Percentiles rank a stretch among this genome's conserved stretches.
Conservation (phyloP, 2,113 vertebrate species). For the Oryzias celebensis region DNA sequence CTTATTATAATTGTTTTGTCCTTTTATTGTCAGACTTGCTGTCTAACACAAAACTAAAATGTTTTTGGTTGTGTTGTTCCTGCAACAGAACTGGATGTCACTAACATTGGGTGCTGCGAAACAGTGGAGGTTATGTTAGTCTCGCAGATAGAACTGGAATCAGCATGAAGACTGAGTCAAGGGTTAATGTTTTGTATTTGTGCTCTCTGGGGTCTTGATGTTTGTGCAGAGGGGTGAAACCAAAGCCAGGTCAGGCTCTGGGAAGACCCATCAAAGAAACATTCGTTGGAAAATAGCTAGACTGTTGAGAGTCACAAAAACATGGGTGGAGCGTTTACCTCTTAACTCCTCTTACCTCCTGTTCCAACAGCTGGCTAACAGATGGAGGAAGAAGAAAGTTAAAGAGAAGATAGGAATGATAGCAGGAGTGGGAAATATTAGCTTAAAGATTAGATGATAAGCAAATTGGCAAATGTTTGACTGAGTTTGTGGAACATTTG, state of each 20-base stretch:
- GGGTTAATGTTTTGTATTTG: slow-evolving; percentile 4
- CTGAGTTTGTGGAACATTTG: slow-evolving; percentile 25
- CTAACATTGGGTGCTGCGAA: too few species aligned
- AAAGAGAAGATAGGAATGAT: slow-evolving; percentile 47
- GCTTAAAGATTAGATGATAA: slow-evolving; percentile 57
- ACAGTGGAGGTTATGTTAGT: too few species aligned
- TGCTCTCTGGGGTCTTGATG: slow-evolving; percentile 36
- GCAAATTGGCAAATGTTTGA: slow-evolving; percentile 45
- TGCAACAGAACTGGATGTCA: too few species aligned
- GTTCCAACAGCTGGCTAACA: slow-evolving; percentile 71
- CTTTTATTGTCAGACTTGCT: background rate
- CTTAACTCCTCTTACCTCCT: slow-evolving; percentile 26
- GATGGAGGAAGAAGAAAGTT: slow-evolving; percentile 70
- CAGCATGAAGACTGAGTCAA: too few species aligned
- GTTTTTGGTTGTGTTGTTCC: too few species aligned
- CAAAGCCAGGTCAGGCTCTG: slow-evolving; percentile 41
- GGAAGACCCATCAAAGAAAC: slow-evolving; percentile 53
- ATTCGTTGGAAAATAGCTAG: slow-evolving; percentile 56
- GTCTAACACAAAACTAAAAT: background rate
- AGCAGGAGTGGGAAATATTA: slow-evolving; percentile 5
- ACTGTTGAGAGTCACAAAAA: slow-evolving; percentile 44
- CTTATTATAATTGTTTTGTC: background rate
- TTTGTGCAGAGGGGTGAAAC: slow-evolving; percentile 55
- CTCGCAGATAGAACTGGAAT: too few species aligned
- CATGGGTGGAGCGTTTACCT: slow-evolving; percentile 36